Conservation (phyloP, 2,888 invertebrate species). For the Apoderus coryli region DNA sequence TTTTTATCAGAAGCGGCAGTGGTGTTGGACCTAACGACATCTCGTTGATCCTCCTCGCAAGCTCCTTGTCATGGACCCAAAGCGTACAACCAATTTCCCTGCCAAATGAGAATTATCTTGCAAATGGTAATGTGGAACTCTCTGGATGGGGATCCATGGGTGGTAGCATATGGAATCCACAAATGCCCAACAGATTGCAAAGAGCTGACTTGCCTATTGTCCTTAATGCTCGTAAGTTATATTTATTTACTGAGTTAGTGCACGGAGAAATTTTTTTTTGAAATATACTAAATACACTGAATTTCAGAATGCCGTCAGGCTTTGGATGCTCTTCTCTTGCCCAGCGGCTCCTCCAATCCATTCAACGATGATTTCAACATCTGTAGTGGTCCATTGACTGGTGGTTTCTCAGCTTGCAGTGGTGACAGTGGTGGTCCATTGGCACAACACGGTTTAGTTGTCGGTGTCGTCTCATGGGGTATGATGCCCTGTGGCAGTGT, state of each 20-base stretch:
- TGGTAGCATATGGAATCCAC: background rate
- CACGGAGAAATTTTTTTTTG: no score
- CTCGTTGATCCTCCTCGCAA: constrained; percentile 33
- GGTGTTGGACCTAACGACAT: constrained; percentile 41
- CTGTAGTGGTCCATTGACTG: constrained; percentile 37
- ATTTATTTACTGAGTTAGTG: no score
- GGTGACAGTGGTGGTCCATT: constrained; percentile 43
- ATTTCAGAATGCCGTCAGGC: constrained; percentile 33
- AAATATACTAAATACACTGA: no score
- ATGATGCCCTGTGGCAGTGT: constrained; percentile 36
- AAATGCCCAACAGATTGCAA: background rate
- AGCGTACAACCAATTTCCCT: constrained; percentile 28
- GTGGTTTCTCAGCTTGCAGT: constrained; percentile 37
- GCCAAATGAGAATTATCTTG: constrained; percentile 22
- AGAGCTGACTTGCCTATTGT: constrained; percentile 16
- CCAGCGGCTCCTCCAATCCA: no score
- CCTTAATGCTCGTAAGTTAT: no score
- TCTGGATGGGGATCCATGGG: constrained; percentile 30
- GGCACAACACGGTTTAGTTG: constrained; percentile 22
- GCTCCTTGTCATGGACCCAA: constrained; percentile 24
- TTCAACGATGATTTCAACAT: constrained; percentile 34
- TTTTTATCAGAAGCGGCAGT: no score
- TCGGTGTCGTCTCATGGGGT: constrained; percentile 44
- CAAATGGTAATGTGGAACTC: constrained; percentile 26
- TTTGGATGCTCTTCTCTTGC: no score